Percentiles rank a stretch among this genome's conserved stretches.
phyloP scores from a whole-genome alignment of 2,113 vertebrate genomes.

The Mormoops blainvillei region DNA sequence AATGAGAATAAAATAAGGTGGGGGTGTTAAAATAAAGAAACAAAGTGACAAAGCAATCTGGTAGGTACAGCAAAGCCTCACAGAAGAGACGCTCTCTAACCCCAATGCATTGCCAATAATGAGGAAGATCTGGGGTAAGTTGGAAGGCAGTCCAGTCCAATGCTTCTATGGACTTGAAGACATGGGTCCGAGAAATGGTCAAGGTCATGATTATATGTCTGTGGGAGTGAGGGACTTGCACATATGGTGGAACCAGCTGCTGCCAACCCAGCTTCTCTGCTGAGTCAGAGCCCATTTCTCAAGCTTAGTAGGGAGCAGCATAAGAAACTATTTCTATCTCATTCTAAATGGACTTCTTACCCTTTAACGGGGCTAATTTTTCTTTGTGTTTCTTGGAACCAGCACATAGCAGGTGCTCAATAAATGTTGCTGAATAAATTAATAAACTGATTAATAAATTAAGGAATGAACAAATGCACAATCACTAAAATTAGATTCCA shows the following conservation, averaged over 20 bases:
- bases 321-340: neutral
- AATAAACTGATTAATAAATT: neutral
- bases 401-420: neutral
- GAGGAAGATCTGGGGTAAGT: neutral
- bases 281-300: neutral
- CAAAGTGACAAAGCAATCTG: neutral
- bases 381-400: neutral
- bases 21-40: neutral
- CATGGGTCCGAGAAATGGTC: neutral
- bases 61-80: neutral
- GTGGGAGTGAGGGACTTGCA: neutral
- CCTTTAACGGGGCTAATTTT: neutral
- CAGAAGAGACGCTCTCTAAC: neutral
- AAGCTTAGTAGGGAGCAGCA: neutral
- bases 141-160: neutral
- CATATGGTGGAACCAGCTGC: neutral
- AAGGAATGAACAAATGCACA: neutral
- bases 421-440: neutral
- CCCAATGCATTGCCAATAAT: neutral
- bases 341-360: neutral
- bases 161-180: neutral
- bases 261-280: neutral
- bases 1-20: neutral
- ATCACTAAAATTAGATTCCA: neutral
- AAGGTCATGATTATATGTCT: neutral